These are phyloP conservation scores for Cyprinella venusta DNA, from an alignment of 2,797 vertebrate genomes.

Conservation along the genomic window DNA sequence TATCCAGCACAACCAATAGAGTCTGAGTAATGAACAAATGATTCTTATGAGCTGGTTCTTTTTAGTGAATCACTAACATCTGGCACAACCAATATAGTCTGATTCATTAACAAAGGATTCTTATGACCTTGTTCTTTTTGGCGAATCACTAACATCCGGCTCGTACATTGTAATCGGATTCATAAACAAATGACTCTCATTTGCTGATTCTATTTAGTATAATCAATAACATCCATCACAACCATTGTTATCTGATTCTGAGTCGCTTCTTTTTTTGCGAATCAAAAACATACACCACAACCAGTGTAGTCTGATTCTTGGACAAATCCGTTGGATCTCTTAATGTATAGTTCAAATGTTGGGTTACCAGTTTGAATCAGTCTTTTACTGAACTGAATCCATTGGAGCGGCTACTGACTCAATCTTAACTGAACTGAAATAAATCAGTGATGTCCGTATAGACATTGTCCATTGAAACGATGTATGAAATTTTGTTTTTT, in stretches of 20 bases:
- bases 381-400: neutral
- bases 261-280: no score
- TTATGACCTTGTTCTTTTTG: neutral
- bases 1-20: no score
- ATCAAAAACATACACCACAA: no score
- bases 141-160: neutral
- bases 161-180: neutral
- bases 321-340: neutral
- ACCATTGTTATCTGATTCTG: neutral
- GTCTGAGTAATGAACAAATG: no score
- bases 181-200: no score
- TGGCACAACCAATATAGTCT: no score
- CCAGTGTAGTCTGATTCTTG: neutral
- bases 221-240: neutral
- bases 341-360: neutral
- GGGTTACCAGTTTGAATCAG: neutral
- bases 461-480: neutral
- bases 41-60: no score
- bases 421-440: neutral
- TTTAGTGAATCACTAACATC: no score
- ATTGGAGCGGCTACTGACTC: no score
- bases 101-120: no score
- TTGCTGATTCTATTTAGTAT: no score
- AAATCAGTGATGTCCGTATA: neutral
- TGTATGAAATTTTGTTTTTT: no score